phyloP scores from a whole-genome alignment of 2,113 vertebrate species.

The Lagopus leucura region DNA sequence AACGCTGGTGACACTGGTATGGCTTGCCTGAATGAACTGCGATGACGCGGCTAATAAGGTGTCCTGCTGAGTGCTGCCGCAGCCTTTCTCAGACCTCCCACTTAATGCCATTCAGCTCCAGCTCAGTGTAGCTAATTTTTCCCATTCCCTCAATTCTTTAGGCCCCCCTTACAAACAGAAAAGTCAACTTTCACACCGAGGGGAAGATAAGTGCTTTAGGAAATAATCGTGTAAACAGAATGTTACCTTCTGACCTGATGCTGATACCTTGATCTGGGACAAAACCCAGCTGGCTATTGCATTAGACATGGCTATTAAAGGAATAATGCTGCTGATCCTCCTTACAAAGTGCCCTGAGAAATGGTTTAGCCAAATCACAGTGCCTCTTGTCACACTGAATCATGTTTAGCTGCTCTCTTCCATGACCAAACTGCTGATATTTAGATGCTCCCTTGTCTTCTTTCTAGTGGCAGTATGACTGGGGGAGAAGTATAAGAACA shows the following conservation, averaged over 20 bases:
- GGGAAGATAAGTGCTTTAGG: slow-evolving; percentile 91
- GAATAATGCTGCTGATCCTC: slow-evolving; percentile 85
- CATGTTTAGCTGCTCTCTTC: slow-evolving; percentile 64
- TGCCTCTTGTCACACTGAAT: slow-evolving; percentile 77
- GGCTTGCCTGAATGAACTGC: slow-evolving; percentile 90
- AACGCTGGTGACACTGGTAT: slow-evolving; percentile 89
- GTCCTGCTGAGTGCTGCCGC: slow-evolving; percentile 74
- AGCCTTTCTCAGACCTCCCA: slow-evolving; percentile 86
- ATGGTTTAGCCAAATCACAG: slow-evolving; percentile 78
- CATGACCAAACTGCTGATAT: slow-evolving; percentile 58
- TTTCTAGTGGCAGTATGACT: background rate
- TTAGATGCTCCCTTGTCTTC: slow-evolving; percentile 13
- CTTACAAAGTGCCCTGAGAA: slow-evolving; percentile 75
- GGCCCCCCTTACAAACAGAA: slow-evolving; percentile 81
- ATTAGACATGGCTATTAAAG: slow-evolving; percentile 94
- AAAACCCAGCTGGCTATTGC: slow-evolving; percentile 84
- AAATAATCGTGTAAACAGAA: slow-evolving; percentile 93
- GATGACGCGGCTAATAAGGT: slow-evolving; percentile 87
- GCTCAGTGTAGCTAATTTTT: slow-evolving; percentile 90
- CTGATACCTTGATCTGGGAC: slow-evolving; percentile 88
- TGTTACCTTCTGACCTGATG: slow-evolving; percentile 95
- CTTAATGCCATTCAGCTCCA: slow-evolving; percentile 87
- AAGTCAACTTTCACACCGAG: slow-evolving; percentile 91
- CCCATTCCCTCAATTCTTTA: slow-evolving; percentile 85
- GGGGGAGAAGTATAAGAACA: background rate